Percentiles rank a stretch among this genome's conserved stretches.
These are phyloP conservation scores for Ptychodera flava DNA, from an alignment of 35 echinoderm and acorn worm species.

Conservation along the genomic window DNA sequence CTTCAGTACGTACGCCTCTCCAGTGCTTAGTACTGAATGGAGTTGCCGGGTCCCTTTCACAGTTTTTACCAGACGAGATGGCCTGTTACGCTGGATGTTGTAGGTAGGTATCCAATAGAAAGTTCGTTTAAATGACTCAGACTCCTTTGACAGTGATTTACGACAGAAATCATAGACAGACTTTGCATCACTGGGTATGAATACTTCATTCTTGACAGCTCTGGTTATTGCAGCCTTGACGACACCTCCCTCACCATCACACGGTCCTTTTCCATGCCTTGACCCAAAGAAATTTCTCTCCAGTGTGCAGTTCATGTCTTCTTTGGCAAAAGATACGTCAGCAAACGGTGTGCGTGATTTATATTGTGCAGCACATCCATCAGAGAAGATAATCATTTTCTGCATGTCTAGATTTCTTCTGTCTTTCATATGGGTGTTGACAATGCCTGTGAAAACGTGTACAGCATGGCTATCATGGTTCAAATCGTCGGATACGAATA, in stretches of 20 bases:
- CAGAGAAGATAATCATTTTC: conserved; percentile 7
- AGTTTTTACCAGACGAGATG: conserved; percentile 4
- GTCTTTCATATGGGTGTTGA: background rate
- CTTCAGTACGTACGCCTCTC: background rate
- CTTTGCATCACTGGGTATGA: background rate
- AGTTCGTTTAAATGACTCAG: conserved; percentile 20
- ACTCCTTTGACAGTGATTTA: conserved; percentile 3
- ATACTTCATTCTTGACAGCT: background rate
- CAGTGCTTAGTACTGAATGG: background rate
- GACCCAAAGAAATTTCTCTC: conserved; percentile 44
- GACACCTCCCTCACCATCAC: conserved; percentile 29
- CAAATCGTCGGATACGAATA: background rate
- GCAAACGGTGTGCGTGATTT: conserved; percentile 1
- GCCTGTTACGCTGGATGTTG: background rate
- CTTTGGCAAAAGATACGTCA: background rate
- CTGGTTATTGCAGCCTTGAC: conserved; percentile 15
- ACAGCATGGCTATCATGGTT: background rate
- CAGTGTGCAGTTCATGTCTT: background rate
- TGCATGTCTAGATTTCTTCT: background rate
- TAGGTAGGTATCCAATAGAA: background rate
- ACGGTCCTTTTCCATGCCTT: conserved; percentile 39
- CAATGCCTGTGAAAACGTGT: background rate
- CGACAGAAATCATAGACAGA: conserved; percentile 9
- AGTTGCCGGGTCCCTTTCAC: background rate
- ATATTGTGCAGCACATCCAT: conserved; percentile 37